Evolutionary conservation across 2,888 invertebrate species (phyloP).

Genomic region (Ernsta delagoae): DNA sequence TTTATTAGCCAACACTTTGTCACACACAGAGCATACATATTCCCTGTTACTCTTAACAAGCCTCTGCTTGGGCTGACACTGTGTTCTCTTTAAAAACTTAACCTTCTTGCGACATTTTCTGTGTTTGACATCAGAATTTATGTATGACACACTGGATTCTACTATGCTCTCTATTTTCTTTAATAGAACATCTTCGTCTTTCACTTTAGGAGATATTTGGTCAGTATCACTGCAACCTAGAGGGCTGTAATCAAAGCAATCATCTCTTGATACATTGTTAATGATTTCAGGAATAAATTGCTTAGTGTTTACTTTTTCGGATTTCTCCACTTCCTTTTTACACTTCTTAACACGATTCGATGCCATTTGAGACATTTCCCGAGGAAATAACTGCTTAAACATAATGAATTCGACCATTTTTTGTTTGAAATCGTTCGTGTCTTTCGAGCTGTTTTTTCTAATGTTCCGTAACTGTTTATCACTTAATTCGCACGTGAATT

Average conservation of each 20-base stretch:
- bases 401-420: slow-evolving; percentile 26
- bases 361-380: neutral
- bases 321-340: neutral
- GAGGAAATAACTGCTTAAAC: slow-evolving; percentile 22
- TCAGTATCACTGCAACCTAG: neutral
- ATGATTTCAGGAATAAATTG: neutral
- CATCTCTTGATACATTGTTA: neutral
- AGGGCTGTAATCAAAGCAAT: neutral
- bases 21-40: slow-evolving; percentile 61
- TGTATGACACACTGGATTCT: slow-evolving; percentile 1
- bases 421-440: slow-evolving; percentile 18
- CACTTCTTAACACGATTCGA: neutral
- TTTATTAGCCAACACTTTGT: slow-evolving; percentile 60
- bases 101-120: slow-evolving; percentile 5
- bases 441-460: neutral
- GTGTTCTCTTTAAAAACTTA: slow-evolving; percentile 25
- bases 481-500: slow-evolving; percentile 64
- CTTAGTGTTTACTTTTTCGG: neutral
- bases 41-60: neutral
- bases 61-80: neutral
- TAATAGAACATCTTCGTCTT: slow-evolving; percentile 8
- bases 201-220: neutral
- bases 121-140: slow-evolving; percentile 6
- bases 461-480: slow-evolving; percentile 49
- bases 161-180: slow-evolving; percentile 11